These are phyloP conservation scores for Scaptodrosophila lebanonensis DNA, from an alignment of 1,140 invertebrate species.

Conservation along the genomic window DNA sequence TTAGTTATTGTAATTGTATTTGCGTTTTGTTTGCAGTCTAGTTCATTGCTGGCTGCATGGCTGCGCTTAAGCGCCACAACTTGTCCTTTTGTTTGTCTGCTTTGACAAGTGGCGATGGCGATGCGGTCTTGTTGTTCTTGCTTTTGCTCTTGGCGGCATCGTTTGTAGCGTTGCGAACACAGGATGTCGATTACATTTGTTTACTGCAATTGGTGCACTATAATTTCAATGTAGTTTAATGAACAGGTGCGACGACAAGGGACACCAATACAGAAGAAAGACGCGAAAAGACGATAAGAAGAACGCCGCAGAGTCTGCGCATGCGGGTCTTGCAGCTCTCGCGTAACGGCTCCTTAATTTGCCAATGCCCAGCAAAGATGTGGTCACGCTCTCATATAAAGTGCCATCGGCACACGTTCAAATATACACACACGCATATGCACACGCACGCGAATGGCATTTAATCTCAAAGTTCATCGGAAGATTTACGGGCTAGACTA, in stretches of 20 bases:
- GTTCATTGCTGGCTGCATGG: slow-evolving; percentile 51
- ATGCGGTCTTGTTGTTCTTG: slow-evolving; percentile 13
- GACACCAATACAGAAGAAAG: too few species aligned
- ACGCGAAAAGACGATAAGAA: too few species aligned
- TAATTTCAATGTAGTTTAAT: slow-evolving; percentile 64
- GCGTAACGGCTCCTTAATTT: slow-evolving; percentile 36
- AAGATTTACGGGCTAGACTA: slow-evolving; percentile 70
- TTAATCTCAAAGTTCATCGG: slow-evolving; percentile 65
- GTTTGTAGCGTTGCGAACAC: slow-evolving; percentile 49
- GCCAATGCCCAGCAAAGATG: slow-evolving; percentile 43
- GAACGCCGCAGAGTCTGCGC: neutral
- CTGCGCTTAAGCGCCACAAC: too few species aligned
- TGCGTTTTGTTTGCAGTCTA: slow-evolving; percentile 41
- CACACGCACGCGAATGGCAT: slow-evolving; percentile 55
- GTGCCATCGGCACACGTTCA: too few species aligned
- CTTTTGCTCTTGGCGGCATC: slow-evolving; percentile 43
- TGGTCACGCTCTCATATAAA: slow-evolving; percentile 26
- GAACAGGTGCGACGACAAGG: slow-evolving; percentile 54
- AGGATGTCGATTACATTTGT: slow-evolving; percentile 74
- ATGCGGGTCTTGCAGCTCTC: too few species aligned
- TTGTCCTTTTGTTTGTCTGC: slow-evolving; percentile 2
- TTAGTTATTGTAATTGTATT: slow-evolving; percentile 38
- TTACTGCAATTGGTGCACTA: slow-evolving; percentile 64
- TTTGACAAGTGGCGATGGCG: slow-evolving; percentile 13
- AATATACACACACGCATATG: slow-evolving; percentile 1